Evolutionary conservation across 2,888 invertebrate species (phyloP).

Genomic region (Orthosia gothica): DNA sequence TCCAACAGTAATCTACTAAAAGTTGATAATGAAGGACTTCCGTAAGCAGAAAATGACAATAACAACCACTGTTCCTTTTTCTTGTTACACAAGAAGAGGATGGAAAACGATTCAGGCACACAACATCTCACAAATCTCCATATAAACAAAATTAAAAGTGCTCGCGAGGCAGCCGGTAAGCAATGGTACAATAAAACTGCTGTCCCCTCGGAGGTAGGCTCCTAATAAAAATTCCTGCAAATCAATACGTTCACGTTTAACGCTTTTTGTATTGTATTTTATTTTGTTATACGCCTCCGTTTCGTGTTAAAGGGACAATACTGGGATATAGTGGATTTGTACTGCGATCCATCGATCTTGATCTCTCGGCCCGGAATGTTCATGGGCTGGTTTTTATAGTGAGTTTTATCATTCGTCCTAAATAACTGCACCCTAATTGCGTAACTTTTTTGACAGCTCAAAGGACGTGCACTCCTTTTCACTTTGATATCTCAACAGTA

Average conservation of each 20-base stretch:
- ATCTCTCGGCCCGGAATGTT: slow-evolving; percentile 13
- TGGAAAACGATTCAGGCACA: background rate
- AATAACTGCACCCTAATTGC: background rate
- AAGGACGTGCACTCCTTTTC: no score
- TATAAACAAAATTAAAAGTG: slow-evolving; percentile 69
- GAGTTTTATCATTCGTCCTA: background rate
- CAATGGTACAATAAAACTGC: slow-evolving; percentile 82
- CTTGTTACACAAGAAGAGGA: no score
- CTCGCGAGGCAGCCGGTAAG: slow-evolving; percentile 54
- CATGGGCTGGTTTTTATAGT: background rate
- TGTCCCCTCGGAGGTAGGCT: slow-evolving; percentile 82
- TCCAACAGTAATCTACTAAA: no score
- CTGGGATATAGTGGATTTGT: slow-evolving; percentile 81
- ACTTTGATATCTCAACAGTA: no score
- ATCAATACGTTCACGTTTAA: slow-evolving; percentile 91
- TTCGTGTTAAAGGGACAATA: slow-evolving; percentile 90
- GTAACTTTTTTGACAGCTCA: no score
- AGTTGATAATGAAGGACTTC: no score
- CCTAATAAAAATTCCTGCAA: slow-evolving; percentile 92
- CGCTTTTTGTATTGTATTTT: slow-evolving; percentile 91
- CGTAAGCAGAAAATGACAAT: no score
- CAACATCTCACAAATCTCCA: slow-evolving; percentile 58
- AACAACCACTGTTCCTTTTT: no score
- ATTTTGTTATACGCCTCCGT: slow-evolving; percentile 89
- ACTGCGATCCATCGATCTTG: slow-evolving; percentile 68